phyloP scores from a whole-genome alignment of 2,888 invertebrate genomes.

The Lasioglossum zephyrum region DNA sequence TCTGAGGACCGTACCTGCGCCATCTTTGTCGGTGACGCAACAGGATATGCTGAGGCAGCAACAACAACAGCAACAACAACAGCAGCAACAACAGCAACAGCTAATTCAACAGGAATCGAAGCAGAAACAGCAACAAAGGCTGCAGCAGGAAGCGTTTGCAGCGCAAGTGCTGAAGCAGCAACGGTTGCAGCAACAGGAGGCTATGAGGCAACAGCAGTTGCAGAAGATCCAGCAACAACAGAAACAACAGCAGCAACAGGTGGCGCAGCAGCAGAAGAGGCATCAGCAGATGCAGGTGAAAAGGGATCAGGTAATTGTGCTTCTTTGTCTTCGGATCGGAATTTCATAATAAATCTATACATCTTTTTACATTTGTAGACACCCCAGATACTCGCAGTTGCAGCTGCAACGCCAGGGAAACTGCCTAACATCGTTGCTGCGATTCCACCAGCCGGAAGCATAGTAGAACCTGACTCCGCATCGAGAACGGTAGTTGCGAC shows the following conservation, averaged over 20 bases:
- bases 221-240: slow-evolving; percentile 59
- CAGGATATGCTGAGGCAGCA: slow-evolving; percentile 72
- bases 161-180: slow-evolving; percentile 60
- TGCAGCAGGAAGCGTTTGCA: slow-evolving; percentile 77
- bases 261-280: slow-evolving; percentile 56
- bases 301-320: slow-evolving; percentile 55
- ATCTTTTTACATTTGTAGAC: slow-evolving; percentile 31
- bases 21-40: slow-evolving; percentile 66
- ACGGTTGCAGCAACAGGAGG: slow-evolving; percentile 74
- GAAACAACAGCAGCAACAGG: slow-evolving; percentile 36
- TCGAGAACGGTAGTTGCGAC: slow-evolving; percentile 49
- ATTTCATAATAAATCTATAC: not conserved
- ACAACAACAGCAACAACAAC: slow-evolving; percentile 73
- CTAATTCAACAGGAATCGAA: slow-evolving; percentile 78
- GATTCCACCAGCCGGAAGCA: slow-evolving; percentile 69
- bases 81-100: slow-evolving; percentile 71
- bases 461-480: slow-evolving; percentile 41
- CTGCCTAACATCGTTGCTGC: slow-evolving; percentile 75
- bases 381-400: slow-evolving; percentile 60
- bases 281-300: slow-evolving; percentile 74
- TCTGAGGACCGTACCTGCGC: slow-evolving; percentile 72
- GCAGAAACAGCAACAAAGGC: slow-evolving; percentile 73
- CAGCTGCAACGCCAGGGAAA: slow-evolving; percentile 57
- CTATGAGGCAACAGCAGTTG: slow-evolving; percentile 76
- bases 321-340: too few relatives aligned